Conservation (phyloP, 1,140 invertebrate species). For the Prorops nasuta region DNA sequence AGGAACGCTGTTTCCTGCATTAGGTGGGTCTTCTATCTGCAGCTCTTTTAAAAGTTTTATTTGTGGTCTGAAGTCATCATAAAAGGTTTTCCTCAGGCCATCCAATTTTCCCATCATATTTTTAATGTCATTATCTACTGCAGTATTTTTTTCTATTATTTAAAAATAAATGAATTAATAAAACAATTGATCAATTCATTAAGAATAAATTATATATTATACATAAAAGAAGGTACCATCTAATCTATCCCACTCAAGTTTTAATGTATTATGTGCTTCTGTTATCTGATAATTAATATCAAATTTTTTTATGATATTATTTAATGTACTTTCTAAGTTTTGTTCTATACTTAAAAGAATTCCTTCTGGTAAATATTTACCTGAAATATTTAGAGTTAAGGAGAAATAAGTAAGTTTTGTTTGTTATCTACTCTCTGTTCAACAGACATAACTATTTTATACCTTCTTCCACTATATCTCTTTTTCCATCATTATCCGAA, state of each 20-base stretch:
- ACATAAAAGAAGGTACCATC: conserved; percentile 28
- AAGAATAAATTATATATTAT: neutral
- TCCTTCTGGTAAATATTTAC: conserved; percentile 39
- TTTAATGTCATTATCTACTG: conserved; percentile 34
- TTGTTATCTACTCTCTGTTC: neutral
- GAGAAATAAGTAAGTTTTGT: neutral
- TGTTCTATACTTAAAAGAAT: conserved; percentile 33
- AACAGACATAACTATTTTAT: neutral
- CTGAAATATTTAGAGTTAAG: conserved; percentile 30
- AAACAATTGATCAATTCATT: neutral
- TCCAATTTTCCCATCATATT: conserved; percentile 42
- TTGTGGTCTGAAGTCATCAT: conserved; percentile 42
- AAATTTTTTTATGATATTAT: conserved; percentile 37
- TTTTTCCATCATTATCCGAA: conserved; percentile 50
- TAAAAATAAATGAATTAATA: conserved; percentile 4
- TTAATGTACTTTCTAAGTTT: conserved; percentile 36
- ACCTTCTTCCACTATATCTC: conserved; percentile 20
- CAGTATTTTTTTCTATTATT: conserved; percentile 31
- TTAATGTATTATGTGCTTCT: conserved; percentile 31
- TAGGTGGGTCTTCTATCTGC: conserved; percentile 33
- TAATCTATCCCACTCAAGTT: conserved; percentile 32
- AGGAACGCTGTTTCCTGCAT: conserved; percentile 15
- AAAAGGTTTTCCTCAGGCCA: conserved; percentile 38
- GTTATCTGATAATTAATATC: conserved; percentile 45
- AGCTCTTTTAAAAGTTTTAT: conserved; percentile 43